Conservation (phyloP, 2,888 invertebrate species). For the Odontomyia ornata region DNA sequence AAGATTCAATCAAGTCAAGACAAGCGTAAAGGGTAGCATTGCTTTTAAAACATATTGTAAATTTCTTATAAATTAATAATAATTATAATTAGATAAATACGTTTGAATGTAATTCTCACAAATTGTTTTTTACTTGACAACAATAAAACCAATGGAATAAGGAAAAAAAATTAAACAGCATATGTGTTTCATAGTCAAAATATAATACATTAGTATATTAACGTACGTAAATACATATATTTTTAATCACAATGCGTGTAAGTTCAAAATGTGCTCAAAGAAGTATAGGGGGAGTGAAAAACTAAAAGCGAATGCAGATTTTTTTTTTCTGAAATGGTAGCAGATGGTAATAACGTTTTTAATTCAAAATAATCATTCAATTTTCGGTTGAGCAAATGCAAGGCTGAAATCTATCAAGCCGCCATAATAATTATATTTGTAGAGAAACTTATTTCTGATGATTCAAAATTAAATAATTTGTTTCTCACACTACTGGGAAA, state of each 20-base stretch:
- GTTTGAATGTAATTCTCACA: slow-evolving; percentile 29
- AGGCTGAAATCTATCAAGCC: no score
- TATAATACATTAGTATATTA: neutral
- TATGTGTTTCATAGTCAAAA: slow-evolving; percentile 23
- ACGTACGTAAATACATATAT: neutral
- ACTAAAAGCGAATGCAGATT: neutral
- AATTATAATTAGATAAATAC: neutral
- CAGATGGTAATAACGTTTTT: no score
- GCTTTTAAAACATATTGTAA: no score
- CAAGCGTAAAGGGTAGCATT: no score
- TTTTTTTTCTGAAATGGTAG: neutral
- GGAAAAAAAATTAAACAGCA: neutral
- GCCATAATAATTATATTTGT: no score
- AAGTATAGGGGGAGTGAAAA: neutral
- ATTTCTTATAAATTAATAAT: no score
- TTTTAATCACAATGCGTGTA: slow-evolving; percentile 29
- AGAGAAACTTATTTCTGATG: no score
- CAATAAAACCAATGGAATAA: neutral
- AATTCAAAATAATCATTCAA: no score
- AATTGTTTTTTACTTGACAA: neutral
- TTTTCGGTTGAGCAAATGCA: no score
- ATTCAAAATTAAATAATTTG: no score
- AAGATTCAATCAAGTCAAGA: no score
- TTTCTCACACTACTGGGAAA: no score
- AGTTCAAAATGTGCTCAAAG: slow-evolving; percentile 21